Percentiles rank a stretch among this genome's conserved stretches.
Evolutionary conservation across 2,888 invertebrate species (phyloP).

Genomic region (Galeopsomyia nigrocyanea): DNA sequence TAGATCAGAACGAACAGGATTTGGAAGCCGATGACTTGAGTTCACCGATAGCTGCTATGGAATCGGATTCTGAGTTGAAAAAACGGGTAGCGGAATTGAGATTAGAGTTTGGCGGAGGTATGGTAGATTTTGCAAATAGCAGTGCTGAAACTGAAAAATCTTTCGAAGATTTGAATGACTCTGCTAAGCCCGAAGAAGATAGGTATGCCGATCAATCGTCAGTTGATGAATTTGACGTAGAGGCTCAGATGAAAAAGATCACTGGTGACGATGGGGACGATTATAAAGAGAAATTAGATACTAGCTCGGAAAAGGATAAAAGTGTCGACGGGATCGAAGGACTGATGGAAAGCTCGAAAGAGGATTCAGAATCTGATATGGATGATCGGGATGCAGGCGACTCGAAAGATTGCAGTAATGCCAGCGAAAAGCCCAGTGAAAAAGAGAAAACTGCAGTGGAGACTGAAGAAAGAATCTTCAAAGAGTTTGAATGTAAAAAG

Average conservation of each 20-base stretch:
- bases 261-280: constrained; percentile 66
- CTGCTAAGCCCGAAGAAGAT: constrained; percentile 51
- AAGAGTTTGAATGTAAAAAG: constrained; percentile 28
- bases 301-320: constrained; percentile 59
- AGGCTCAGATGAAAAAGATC: constrained; percentile 66
- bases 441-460: neutral
- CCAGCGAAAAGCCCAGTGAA: constrained; percentile 46
- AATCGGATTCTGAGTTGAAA: constrained; percentile 68
- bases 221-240: constrained; percentile 66
- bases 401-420: constrained; percentile 49
- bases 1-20: constrained; percentile 62
- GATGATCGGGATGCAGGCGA: constrained; percentile 58
- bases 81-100: constrained; percentile 70
- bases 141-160: constrained; percentile 55
- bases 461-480: constrained; percentile 40
- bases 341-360: constrained; percentile 66
- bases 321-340: constrained; percentile 66
- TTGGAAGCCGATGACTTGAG: constrained; percentile 68
- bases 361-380: constrained; percentile 62
- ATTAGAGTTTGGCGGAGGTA: constrained; percentile 66
- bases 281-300: constrained; percentile 63
- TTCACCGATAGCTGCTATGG: constrained; percentile 64
- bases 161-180: constrained; percentile 49
- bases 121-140: constrained; percentile 53
- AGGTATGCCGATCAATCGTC: constrained; percentile 58